Evolutionary conservation across 2,113 vertebrate genomes (phyloP).

Genomic region (Nannobrachium achirus): DNA sequence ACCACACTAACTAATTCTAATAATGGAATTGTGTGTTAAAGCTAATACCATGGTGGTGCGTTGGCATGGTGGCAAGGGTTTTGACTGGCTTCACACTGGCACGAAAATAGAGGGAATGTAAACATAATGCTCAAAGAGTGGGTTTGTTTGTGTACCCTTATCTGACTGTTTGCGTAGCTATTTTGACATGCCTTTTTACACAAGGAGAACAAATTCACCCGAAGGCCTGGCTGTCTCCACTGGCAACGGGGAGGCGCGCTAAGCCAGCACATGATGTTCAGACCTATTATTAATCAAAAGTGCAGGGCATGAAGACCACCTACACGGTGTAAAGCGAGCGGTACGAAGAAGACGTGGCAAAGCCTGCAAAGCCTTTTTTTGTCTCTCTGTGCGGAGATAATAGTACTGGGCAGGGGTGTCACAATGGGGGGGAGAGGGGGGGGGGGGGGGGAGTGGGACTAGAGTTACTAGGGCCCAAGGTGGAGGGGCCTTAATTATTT

Average conservation of each 20-base stretch:
- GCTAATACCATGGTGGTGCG: slow-evolving; percentile 6
- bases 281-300: slow-evolving; percentile 63
- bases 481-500: too few relatives aligned
- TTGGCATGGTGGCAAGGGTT: slow-evolving; percentile 10
- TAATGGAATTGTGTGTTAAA: slow-evolving; percentile 14
- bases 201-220: slow-evolving; percentile 40
- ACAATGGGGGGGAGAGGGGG: too few relatives aligned
- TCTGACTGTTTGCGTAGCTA: slow-evolving; percentile 26
- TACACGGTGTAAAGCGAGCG: slow-evolving; percentile 25
- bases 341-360: slow-evolving; percentile 37
- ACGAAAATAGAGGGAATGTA: not conserved
- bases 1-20: too few relatives aligned
- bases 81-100: slow-evolving; percentile 17
- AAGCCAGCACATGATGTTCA: slow-evolving; percentile 35
- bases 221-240: slow-evolving; percentile 17
- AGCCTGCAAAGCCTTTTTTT: slow-evolving; percentile 48
- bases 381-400: slow-evolving; percentile 52
- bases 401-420: too few relatives aligned
- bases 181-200: slow-evolving; percentile 36
- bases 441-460: too few relatives aligned
- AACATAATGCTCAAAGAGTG: slow-evolving; percentile 10
- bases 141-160: slow-evolving; percentile 8
- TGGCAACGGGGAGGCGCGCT: slow-evolving; percentile 3
- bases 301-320: slow-evolving; percentile 66
- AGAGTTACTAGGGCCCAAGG: too few relatives aligned